Evolutionary conservation across 2,888 invertebrate species (phyloP).

Genomic region (Ectropis crepuscularia): DNA sequence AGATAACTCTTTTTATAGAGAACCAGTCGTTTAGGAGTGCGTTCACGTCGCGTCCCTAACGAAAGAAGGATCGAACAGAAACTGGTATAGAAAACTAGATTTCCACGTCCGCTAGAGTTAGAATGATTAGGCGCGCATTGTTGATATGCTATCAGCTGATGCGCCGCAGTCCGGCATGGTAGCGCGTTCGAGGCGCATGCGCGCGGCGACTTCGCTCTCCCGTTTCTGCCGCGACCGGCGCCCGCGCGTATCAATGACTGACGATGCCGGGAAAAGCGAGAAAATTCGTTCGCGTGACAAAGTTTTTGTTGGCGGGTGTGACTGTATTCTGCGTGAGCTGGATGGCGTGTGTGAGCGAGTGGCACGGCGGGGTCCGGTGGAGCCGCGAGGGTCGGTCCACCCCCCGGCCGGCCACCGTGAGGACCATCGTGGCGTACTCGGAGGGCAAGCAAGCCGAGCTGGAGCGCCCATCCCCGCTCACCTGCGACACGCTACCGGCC

Average conservation of each 20-base stretch:
- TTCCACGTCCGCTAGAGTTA: constrained; percentile 72
- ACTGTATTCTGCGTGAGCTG: constrained; percentile 76
- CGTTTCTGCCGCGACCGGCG: constrained; percentile 50
- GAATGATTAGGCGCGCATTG: constrained; percentile 78
- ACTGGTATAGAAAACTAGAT: constrained; percentile 80
- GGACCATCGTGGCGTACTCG: constrained; percentile 86
- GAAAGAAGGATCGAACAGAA: constrained; percentile 63
- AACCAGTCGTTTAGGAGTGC: constrained; percentile 63
- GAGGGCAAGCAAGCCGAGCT: constrained; percentile 82
- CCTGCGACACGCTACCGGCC: constrained; percentile 71
- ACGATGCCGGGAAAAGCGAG: constrained; percentile 63
- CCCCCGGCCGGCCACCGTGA: constrained; percentile 69
- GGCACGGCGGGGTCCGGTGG: constrained; percentile 68
- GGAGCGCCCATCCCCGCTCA: constrained; percentile 74
- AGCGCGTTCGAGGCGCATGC: constrained; percentile 78
- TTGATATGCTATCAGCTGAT: constrained; percentile 83
- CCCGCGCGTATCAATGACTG: constrained; percentile 39
- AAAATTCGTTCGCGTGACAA: constrained; percentile 68
- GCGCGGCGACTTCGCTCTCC: constrained; percentile 62
- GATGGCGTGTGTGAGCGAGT: constrained; percentile 74
- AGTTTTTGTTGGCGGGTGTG: constrained; percentile 71
- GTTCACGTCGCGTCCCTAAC: constrained; percentile 56
- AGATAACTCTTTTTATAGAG: constrained; percentile 69
- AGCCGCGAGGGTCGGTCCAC: constrained; percentile 46
- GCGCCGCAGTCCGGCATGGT: constrained; percentile 79